Percentiles rank a stretch among this genome's conserved stretches.
Evolutionary conservation across 2,113 vertebrate species (phyloP).

Genomic region (Caracal caracal): DNA sequence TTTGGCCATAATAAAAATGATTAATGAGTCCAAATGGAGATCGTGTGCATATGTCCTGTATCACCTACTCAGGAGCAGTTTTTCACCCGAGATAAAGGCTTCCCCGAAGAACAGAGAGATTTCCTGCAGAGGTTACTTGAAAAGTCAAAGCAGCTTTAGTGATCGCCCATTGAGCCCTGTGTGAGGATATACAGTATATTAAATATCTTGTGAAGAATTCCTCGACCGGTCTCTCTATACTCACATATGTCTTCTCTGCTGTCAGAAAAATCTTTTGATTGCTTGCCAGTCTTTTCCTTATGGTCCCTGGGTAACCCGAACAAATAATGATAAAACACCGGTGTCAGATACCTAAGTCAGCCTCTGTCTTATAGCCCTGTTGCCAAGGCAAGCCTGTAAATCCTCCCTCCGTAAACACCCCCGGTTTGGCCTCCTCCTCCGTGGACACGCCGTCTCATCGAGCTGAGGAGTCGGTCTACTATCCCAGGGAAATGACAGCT

Average conservation of each 20-base stretch:
- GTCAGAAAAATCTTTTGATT: slow-evolving; percentile 76
- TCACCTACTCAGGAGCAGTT: neutral
- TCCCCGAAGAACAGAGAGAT: neutral
- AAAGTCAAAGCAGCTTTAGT: slow-evolving; percentile 44
- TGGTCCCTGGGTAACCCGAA: slow-evolving; percentile 38
- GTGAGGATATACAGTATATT: slow-evolving; percentile 51
- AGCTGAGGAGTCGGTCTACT: slow-evolving; percentile 53
- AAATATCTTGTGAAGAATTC: slow-evolving; percentile 72
- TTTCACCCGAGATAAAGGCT: neutral
- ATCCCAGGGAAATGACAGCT: slow-evolving; percentile 10
- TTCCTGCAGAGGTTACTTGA: slow-evolving; percentile 49
- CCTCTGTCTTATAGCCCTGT: slow-evolving; percentile 47
- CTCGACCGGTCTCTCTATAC: slow-evolving; percentile 32
- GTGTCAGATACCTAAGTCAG: slow-evolving; percentile 62
- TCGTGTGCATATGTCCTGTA: neutral
- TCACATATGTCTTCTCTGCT: slow-evolving; percentile 71
- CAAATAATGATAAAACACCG: slow-evolving; percentile 65
- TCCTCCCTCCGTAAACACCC: slow-evolving; percentile 55
- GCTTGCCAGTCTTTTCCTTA: slow-evolving; percentile 72
- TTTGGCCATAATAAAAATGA: slow-evolving; percentile 64
- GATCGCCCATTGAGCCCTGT: neutral
- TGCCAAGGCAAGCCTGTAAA: slow-evolving; percentile 68
- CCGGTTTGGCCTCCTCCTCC: slow-evolving; percentile 15
- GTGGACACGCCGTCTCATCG: slow-evolving; percentile 43
- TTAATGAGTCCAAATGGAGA: slow-evolving; percentile 51